Percentiles rank a stretch among this genome's conserved stretches.
Evolutionary conservation across 35 echinoderm and acorn worm genomes (phyloP).

Genomic region (Apostichopus japonicus): DNA sequence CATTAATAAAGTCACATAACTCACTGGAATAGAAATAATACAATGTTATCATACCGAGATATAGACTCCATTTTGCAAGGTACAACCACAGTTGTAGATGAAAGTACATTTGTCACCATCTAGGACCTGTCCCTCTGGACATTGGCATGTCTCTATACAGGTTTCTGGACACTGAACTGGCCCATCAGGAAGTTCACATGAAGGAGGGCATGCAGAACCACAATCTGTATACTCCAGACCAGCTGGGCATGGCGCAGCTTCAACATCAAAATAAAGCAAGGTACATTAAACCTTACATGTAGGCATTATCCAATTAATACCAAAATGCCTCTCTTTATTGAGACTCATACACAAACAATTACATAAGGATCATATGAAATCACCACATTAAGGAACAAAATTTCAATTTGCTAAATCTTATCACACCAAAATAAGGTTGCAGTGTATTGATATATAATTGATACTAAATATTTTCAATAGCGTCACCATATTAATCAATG

Average conservation of each 20-base stretch:
- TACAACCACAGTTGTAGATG: conserved; percentile 32
- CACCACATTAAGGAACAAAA: background rate
- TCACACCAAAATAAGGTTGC: too few relatives aligned
- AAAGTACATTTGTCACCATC: conserved; percentile 40
- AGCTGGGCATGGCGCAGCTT: conserved; percentile 13
- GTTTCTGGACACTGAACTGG: conserved; percentile 16
- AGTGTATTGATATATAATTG: too few relatives aligned
- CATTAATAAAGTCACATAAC: background rate
- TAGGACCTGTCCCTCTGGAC: conserved; percentile 52
- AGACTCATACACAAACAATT: background rate
- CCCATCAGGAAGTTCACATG: conserved; percentile 15
- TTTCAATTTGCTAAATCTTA: too few relatives aligned
- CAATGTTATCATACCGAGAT: conserved; percentile 6
- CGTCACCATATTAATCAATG: too few relatives aligned
- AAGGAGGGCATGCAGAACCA: conserved; percentile 38
- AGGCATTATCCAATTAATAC: background rate
- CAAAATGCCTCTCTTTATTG: background rate
- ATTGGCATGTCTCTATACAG: conserved; percentile 72
- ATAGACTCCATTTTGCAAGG: conserved; percentile 18
- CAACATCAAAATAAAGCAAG: background rate
- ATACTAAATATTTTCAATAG: too few relatives aligned
- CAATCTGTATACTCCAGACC: conserved; percentile 36
- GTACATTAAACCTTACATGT: background rate
- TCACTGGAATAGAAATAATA: background rate
- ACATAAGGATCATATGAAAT: background rate